These are phyloP conservation scores for Euphydryas editha DNA, from an alignment of 2,888 invertebrate genomes.

Conservation along the genomic window DNA sequence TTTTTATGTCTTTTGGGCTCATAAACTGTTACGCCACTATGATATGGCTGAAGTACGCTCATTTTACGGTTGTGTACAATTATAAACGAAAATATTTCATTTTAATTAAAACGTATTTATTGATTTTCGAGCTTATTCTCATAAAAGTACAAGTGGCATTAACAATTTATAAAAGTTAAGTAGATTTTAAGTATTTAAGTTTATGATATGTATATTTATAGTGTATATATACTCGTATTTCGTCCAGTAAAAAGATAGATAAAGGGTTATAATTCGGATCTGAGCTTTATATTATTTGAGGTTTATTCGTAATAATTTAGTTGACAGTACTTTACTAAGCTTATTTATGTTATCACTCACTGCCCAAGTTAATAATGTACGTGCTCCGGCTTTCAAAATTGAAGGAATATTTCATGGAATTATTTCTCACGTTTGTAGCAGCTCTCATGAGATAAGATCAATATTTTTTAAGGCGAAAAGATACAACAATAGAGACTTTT, in stretches of 20 bases:
- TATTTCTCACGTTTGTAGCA: conserved; percentile 17
- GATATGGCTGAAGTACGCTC: too few species aligned
- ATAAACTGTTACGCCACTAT: too few species aligned
- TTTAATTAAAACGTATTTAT: too few species aligned
- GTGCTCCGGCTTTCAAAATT: conserved; percentile 13
- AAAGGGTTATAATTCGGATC: too few species aligned
- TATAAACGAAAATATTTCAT: too few species aligned
- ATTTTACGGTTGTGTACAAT: too few species aligned
- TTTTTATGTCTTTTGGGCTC: too few species aligned
- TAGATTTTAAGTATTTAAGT: too few species aligned
- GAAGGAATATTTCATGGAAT: conserved; percentile 19
- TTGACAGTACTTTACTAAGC: neutral
- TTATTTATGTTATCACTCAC: conserved; percentile 16
- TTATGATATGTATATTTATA: neutral
- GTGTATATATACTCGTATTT: too few species aligned
- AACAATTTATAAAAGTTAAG: too few species aligned
- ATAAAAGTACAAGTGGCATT: neutral
- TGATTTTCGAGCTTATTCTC: neutral
- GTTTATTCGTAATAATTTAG: conserved; percentile 4
- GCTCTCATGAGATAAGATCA: conserved; percentile 21
- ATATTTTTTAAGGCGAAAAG: conserved; percentile 53
- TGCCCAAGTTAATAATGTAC: conserved; percentile 22
- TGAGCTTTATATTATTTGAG: neutral
- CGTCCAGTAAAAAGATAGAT: too few species aligned
- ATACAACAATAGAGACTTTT: conserved; percentile 52